A percentile compares a stretch with the other conserved stretches of the same genome.
phyloP scores from a whole-genome alignment of 2,888 invertebrate genomes.

The Limenitis camilla region DNA sequence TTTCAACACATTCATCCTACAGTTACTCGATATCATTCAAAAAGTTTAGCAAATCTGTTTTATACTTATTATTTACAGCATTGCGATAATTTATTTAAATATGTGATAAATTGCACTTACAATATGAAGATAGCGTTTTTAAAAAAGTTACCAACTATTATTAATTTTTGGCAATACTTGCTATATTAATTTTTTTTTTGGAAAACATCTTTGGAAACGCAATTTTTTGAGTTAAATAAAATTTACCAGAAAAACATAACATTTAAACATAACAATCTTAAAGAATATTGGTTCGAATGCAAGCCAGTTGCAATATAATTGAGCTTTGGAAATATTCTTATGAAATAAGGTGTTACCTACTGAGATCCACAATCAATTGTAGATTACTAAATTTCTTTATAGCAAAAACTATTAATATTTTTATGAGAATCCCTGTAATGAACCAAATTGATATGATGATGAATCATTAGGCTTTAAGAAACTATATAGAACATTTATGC shows the following conservation, averaged over 20 bases:
- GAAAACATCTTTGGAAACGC: conserved; percentile 9
- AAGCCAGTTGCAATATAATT: conserved; percentile 37
- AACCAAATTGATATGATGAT: conserved; percentile 17
- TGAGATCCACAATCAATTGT: conserved; percentile 73
- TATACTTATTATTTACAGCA: no score
- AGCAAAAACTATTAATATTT: background rate
- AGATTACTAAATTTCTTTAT: conserved; percentile 56
- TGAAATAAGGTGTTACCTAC: conserved; percentile 46
- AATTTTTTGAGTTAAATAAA: conserved; percentile 6
- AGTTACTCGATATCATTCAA: no score
- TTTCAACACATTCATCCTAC: no score
- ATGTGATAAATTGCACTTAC: background rate
- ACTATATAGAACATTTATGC: no score
- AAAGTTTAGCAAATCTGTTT: no score
- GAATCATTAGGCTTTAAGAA: conserved; percentile 13
- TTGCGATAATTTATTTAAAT: background rate
- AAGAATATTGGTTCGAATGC: conserved; percentile 55
- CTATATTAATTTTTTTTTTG: conserved; percentile 16
- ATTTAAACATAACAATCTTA: conserved; percentile 48
- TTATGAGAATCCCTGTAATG: conserved; percentile 3
- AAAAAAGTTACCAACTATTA: background rate
- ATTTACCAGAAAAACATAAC: conserved; percentile 25
- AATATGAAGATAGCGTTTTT: background rate
- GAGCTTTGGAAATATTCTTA: conserved; percentile 49
- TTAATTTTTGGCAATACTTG: conserved; percentile 5